Conservation (phyloP, 2,797 vertebrate species). For the Phataginus tricuspis region DNA sequence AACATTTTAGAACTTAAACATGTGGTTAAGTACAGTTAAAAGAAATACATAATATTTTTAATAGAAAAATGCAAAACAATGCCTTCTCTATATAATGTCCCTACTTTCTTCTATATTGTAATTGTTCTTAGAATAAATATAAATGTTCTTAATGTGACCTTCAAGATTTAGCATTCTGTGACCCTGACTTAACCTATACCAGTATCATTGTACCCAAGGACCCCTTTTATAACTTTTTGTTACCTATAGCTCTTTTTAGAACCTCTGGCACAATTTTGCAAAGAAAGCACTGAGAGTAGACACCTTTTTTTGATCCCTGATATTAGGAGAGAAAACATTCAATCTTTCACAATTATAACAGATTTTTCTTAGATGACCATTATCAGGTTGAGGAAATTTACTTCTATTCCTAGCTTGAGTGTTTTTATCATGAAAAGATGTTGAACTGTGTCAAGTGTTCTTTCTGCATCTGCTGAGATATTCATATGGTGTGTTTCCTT, state of each 20-base stretch:
- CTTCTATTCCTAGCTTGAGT: neutral
- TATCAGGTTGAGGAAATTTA: neutral
- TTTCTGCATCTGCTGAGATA: neutral
- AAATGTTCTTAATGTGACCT: neutral
- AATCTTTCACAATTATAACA: neutral
- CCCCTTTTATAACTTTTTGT: neutral
- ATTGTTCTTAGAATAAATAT: neutral
- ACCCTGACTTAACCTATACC: neutral
- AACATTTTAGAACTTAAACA: conserved; percentile 35
- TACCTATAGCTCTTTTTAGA: neutral
- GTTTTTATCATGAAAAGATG: neutral
- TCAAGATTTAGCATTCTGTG: neutral
- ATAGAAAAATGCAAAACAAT: neutral
- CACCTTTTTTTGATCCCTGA: neutral
- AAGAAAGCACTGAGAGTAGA: neutral
- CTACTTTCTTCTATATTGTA: neutral
- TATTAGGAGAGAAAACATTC: neutral
- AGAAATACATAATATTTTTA: neutral
- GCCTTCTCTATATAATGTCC: neutral
- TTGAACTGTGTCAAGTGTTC: neutral
- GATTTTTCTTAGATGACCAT: neutral
- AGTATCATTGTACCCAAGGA: neutral
- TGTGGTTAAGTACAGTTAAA: neutral
- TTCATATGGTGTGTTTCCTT: neutral
- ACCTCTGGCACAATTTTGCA: neutral